Base-by-base conservation (phyloP, 2,113 vertebrate genomes). In the Phyllostomus hastatus region DNA sequence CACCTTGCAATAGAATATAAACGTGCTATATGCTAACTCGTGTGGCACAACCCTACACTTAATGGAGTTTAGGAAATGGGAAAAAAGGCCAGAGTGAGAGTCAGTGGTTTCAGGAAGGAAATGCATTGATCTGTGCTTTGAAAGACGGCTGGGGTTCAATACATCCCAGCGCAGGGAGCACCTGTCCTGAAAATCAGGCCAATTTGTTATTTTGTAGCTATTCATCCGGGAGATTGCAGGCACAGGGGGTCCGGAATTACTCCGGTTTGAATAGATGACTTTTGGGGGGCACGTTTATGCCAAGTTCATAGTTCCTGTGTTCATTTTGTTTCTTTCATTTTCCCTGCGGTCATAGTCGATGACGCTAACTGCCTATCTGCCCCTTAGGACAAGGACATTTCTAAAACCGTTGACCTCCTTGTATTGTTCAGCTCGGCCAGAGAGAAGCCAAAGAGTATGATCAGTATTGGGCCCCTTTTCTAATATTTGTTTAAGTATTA, bases 261-360 rank as follows among this genome's bases (percentile, higher is more conserved):
- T 82, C 86, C 16, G 80, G 7, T 80, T 93, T 75, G 33, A 84
- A 48, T 43, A 73, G 54, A 50, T 64, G 28, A 64, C 14, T 88
- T 89, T 67, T 69, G 9, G 24, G 54, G 46, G 57, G 76, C 28
- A 87, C 67, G 61, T 89, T 43, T 79, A 73, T 70, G 46, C 17
- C 70, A 78, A 61, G 66, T 66, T 95, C 31, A 35, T 66, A 50
- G 64, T 79, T 81, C 52, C 46, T 17, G 4, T 41, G n/a, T 4
- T 78, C 41, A 73, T 85, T 89, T 91, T 91, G 35, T 80, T 92
- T 86, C 69, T 95, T 93, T 80, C 35, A 84, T 72, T 84, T 95
- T 97, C 38, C 24, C 75, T 90, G 24, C 57, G 61, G 46, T 48
- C 15, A 22, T 20, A 46, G 41, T 76, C 46, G 46, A 78, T 79